Evolutionary conservation across 2,888 invertebrate genomes (phyloP), one percentile per base, ranked within the genome.

Genomic region (Camponotus fellah): DNA sequence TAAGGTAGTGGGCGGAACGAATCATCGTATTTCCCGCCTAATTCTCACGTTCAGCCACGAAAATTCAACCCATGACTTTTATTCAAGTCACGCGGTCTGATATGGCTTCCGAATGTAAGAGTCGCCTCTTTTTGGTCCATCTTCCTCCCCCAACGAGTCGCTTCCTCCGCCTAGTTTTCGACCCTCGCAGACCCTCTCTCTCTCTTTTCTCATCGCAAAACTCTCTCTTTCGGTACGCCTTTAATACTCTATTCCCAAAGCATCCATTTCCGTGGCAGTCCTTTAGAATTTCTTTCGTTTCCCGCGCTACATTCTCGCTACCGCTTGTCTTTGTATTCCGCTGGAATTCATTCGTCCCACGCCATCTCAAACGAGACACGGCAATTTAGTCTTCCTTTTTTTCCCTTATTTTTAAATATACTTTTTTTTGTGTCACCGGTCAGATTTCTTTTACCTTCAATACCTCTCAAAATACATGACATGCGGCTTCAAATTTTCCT

Each of bases 51-150:
- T 82, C 86, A 82, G 79, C 72, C 80, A 84, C 72, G 87, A 88
- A 90, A 91, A 91, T 85, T 90, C 84, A 66, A 80, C 74, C 37
- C 58, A 49, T 76, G 72, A 83, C 82, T 88, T 88, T 88, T 88
- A 93, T 92, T 93, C 93, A 82, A 87, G 90, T 91, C 92, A 93
- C 92, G 92, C 90, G 91, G 91, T 83, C 86, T 88, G 92, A 93
- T 93, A 93, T 91, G 91, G 91, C 91, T 86, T 86, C 87, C 87
- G 87, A 91, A 91, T 91, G 89, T 90, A 89, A 85, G 80, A 77
- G 66, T 84, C 83, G 83, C 85, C 87, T 87, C 89, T 77, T 91
- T 91, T 89, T 85, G 83, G 83, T 85, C 87, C 86, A 83, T 88
- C 87, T 84, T 86, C 84, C 75, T 72, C 40, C 37, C n/a, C 34